Conservation (phyloP, 2,797 vertebrate genomes). For the Bradypodion ventrale region DNA sequence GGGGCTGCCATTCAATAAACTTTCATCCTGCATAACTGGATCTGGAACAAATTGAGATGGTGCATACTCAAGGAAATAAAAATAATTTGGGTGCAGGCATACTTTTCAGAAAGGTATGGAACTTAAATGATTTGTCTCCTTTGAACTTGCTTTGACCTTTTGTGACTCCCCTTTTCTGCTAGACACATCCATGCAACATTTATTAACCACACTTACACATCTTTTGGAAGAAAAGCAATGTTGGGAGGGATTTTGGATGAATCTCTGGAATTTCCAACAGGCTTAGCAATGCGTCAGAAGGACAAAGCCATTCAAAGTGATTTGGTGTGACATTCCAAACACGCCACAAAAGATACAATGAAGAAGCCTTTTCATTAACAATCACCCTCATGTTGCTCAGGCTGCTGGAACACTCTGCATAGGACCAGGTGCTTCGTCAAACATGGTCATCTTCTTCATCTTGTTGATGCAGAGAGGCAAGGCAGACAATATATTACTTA, state of each 20-base stretch:
- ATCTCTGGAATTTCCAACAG: constrained; percentile 32
- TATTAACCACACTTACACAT: not conserved
- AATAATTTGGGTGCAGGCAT: not conserved
- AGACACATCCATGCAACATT: not conserved
- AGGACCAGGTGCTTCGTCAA: not conserved
- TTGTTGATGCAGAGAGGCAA: constrained; percentile 20
- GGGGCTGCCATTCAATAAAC: too few relatives aligned
- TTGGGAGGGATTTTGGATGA: not conserved
- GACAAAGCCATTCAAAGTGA: constrained; percentile 33
- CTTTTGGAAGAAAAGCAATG: not conserved
- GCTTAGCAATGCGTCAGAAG: constrained; percentile 14
- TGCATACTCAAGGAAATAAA: not conserved
- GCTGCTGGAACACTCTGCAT: not conserved
- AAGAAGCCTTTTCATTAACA: not conserved
- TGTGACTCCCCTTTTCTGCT: not conserved
- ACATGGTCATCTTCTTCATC: constrained; percentile 10
- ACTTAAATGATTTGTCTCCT: not conserved
- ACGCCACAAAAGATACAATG: constrained; percentile 8
- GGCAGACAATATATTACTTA: constrained; percentile 5
- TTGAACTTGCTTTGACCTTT: not conserved
- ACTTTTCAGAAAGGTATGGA: not conserved
- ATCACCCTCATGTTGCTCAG: constrained; percentile 22
- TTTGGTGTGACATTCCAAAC: constrained; percentile 13
- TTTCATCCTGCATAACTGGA: not conserved
- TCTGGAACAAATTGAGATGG: not conserved